Percentiles rank a stretch among this genome's conserved stretches.
Evolutionary conservation across 1,140 invertebrate species (phyloP).

Genomic region (Popillia japonica): DNA sequence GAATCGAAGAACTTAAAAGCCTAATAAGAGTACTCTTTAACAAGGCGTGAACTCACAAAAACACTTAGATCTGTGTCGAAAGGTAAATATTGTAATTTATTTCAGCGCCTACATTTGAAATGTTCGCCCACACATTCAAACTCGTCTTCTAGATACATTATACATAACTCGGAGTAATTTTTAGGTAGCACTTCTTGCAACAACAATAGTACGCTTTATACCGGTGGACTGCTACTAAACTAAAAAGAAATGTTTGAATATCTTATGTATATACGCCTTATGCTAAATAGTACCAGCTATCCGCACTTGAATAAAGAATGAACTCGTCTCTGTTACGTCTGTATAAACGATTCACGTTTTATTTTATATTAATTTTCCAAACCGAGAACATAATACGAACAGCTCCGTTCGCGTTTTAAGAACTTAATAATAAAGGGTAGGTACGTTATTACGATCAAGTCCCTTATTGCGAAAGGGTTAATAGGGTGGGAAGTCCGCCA

Average conservation of each 20-base stretch:
- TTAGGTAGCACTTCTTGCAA: conserved; percentile 1
- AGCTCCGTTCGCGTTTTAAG: conserved; percentile 51
- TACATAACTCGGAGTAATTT: conserved; percentile 7
- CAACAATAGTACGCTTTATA: conserved; percentile 6
- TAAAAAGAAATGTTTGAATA: conserved; percentile 12
- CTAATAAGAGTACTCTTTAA: conserved; percentile 2
- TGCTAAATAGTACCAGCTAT: conserved; percentile 6
- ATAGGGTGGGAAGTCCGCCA: conserved; percentile 60
- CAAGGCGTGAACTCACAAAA: conserved; percentile 4
- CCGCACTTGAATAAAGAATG: conserved; percentile 6
- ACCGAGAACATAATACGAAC: too few species aligned
- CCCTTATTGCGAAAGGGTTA: conserved; percentile 60
- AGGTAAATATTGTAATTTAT: conserved; percentile 12
- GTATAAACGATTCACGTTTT: too few species aligned
- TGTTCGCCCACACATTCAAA: background rate
- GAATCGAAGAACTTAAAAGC: background rate
- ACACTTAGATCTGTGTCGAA: conserved; percentile 10
- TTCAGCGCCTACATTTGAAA: conserved; percentile 1
- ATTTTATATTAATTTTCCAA: too few species aligned
- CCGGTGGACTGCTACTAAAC: background rate
- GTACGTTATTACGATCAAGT: conserved; percentile 58
- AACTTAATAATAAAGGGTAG: conserved; percentile 58
- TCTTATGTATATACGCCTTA: background rate
- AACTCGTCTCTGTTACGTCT: background rate
- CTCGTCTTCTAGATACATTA: conserved; percentile 4